Evolutionary conservation across 2,113 vertebrate genomes (phyloP), one percentile per base, ranked within the genome.

Genomic region (Ancistrus triradiatus): DNA sequence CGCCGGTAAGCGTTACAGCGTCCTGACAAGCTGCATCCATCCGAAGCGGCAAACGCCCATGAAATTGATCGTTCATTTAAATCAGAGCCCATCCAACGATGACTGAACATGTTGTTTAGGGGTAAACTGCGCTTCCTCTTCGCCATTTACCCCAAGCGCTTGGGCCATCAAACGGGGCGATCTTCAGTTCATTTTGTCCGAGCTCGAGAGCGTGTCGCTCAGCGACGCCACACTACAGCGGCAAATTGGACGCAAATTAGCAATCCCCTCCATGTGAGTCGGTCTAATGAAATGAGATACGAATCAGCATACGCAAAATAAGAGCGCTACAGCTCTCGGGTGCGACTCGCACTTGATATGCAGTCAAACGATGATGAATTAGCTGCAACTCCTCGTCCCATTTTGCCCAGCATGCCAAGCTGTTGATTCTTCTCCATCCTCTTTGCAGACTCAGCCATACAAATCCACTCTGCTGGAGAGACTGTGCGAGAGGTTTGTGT

Each of bases 301-400:
- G 40, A 46, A 48, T 43, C 48, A 7, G 24, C 37, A 28, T 28
- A 28, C 35, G 25, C 38, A 42, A 42, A 13, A n/a, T 18, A 63
- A n/a, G 27, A 47, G 27, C 25, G 40, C 28, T 33, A 47, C 47
- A 6, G 10, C 18, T 62, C 59, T 38, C 46, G 17, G 28, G 60
- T 27, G 15, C 18, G 47, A 47, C 63, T 56, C 42, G 28, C 51
- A 22, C 51, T 55, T 56, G 37, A 65, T 47, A 27, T 47, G 51
- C 40, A 22, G 10, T 65, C 40, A 56, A 47, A 56, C 56, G 50
- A 65, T 56, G 51, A 65, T 33, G 15, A 65, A 65, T 65, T 56
- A 56, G 51, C 28, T 9, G 3, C 56, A 40, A 14, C 42, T 46
- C 38, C 0, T 6, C 14, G 10, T 10, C 49, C 0, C n/a, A 21